A percentile compares a stretch with the other conserved stretches of the same genome.
Evolutionary conservation across 1,140 invertebrate species (phyloP).

Genomic region (Papilio aristodemus): DNA sequence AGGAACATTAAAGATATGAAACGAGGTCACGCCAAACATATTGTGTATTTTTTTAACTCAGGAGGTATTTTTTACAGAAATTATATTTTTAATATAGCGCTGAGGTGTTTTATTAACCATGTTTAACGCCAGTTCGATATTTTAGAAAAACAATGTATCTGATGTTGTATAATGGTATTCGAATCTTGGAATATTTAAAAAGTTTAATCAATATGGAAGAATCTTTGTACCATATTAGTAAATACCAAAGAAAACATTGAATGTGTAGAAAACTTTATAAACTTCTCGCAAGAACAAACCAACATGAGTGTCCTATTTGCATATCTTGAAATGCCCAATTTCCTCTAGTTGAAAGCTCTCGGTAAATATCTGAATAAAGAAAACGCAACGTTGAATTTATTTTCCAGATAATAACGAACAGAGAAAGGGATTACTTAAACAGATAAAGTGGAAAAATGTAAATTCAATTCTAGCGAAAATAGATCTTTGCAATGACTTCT

Average conservation of each 20-base stretch:
- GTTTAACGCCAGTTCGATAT: too few species aligned
- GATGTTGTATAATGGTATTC: too few species aligned
- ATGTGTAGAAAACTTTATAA: not conserved
- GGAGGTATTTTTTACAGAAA: not conserved
- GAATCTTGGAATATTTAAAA: not conserved
- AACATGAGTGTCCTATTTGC: not conserved
- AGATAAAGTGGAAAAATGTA: not conserved
- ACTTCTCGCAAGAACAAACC: not conserved
- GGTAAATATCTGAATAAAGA: not conserved
- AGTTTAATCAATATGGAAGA: too few species aligned
- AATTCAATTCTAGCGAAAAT: not conserved
- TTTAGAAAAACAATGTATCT: too few species aligned
- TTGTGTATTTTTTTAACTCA: not conserved
- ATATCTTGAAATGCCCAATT: not conserved
- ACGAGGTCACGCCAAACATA: not conserved
- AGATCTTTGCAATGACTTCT: too few species aligned
- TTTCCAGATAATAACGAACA: not conserved
- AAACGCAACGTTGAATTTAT: not conserved
- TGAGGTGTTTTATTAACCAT: too few species aligned
- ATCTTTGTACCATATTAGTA: not conserved
- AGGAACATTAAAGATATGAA: slow-evolving; percentile 4
- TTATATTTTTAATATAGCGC: too few species aligned
- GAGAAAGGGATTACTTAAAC: not conserved
- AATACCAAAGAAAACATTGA: not conserved
- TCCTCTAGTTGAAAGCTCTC: not conserved